A percentile compares a stretch with the other conserved stretches of the same genome.
Evolutionary conservation across 2,888 invertebrate genomes (phyloP).

Genomic region (Sesia bembeciformis): DNA sequence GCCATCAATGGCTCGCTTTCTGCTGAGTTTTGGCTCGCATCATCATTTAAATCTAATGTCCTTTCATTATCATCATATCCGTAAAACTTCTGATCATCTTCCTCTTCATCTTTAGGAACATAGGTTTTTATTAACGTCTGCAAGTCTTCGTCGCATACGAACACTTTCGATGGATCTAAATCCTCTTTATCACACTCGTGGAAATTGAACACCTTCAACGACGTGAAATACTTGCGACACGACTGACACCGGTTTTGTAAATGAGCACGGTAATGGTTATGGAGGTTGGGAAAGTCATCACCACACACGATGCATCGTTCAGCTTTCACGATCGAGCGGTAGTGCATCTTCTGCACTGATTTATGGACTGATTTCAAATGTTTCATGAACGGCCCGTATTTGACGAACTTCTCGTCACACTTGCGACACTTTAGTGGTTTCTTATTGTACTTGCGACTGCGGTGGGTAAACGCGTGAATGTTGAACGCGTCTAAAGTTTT

Average conservation of each 20-base stretch:
- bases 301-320: slow-evolving; percentile 76
- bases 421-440: slow-evolving; percentile 58
- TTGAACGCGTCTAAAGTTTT: slow-evolving; percentile 66
- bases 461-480: slow-evolving; percentile 63
- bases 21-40: slow-evolving; percentile 24
- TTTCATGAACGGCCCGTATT: slow-evolving; percentile 59
- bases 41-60: slow-evolving; percentile 16
- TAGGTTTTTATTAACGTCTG: slow-evolving; percentile 43
- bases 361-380: slow-evolving; percentile 59
- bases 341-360: slow-evolving; percentile 51
- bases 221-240: slow-evolving; percentile 61
- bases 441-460: slow-evolving; percentile 59
- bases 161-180: slow-evolving; percentile 50
- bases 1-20: slow-evolving; percentile 31
- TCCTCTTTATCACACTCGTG: slow-evolving; percentile 54
- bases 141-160: slow-evolving; percentile 46
- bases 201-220: slow-evolving; percentile 37
- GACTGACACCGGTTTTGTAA: slow-evolving; percentile 68
- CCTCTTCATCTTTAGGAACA: slow-evolving; percentile 49
- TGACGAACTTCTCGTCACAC: slow-evolving; percentile 57
- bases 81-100: slow-evolving; percentile 59
- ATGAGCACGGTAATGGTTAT: slow-evolving; percentile 77
- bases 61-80: slow-evolving; percentile 36
- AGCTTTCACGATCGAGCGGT: slow-evolving; percentile 52
- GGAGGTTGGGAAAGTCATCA: slow-evolving; percentile 73